Conservation (phyloP, 2,888 invertebrate species). For the Cacoxenus indagator region DNA sequence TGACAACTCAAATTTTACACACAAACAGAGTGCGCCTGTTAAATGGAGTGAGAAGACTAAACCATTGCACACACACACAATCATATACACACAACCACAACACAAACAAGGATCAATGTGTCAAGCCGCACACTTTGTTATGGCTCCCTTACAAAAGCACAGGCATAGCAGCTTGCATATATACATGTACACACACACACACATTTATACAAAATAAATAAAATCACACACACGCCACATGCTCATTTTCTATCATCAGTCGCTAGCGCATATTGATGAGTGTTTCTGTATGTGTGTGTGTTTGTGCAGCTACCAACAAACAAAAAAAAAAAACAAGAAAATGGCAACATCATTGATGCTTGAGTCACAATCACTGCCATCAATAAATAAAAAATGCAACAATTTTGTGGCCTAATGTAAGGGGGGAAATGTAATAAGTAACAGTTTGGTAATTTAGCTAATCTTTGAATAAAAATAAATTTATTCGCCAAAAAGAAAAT, state of each 20-base stretch:
- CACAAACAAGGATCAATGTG: background rate
- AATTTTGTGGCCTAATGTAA: no score
- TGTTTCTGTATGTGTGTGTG: background rate
- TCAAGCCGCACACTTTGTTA: conserved; percentile 1
- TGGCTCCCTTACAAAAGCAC: background rate
- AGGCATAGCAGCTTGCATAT: no score
- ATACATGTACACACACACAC: background rate
- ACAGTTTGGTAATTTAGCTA: no score
- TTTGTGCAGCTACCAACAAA: background rate
- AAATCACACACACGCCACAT: no score
- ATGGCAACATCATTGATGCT: conserved; percentile 10
- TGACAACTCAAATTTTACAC: conserved; percentile 47
- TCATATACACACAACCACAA: background rate
- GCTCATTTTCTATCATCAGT: background rate
- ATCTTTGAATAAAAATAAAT: no score
- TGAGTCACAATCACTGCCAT: conserved; percentile 17
- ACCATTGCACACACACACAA: background rate
- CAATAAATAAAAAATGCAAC: conserved; percentile 22
- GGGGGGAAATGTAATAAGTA: no score
- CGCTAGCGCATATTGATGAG: background rate
- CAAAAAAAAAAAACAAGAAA: background rate
- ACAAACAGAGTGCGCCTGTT: no score
- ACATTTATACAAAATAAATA: no score
- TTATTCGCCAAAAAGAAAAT: no score
- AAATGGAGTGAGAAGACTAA: no score